Evolutionary conservation across 1,140 invertebrate genomes (phyloP).

Genomic region (Drosophila sulfurigaster): DNA sequence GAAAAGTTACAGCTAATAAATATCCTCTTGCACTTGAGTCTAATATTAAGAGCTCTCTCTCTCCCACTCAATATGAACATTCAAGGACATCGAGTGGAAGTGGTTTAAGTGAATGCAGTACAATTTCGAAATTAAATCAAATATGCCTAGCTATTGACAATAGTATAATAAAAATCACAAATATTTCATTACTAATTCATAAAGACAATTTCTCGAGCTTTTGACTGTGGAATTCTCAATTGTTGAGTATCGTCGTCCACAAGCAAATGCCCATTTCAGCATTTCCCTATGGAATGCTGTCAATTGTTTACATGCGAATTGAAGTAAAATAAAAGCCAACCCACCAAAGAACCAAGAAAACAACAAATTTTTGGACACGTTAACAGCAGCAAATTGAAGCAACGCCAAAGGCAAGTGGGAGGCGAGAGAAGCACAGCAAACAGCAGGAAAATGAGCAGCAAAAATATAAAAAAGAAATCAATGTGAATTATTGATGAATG

Average conservation of each 20-base stretch:
- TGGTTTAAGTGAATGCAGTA: no score
- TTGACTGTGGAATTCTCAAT: slow-evolving; percentile 11
- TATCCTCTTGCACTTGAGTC: slow-evolving; percentile 14
- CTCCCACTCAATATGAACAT: no score
- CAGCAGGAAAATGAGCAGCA: slow-evolving; percentile 30
- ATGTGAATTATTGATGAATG: slow-evolving; percentile 84
- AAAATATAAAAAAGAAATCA: slow-evolving; percentile 60
- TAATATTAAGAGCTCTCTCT: slow-evolving; percentile 3
- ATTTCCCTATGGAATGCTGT: slow-evolving; percentile 46
- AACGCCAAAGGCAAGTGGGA: slow-evolving; percentile 1
- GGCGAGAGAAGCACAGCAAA: not conserved
- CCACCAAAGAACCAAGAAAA: slow-evolving; percentile 47
- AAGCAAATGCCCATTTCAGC: slow-evolving; percentile 16
- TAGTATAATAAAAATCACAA: slow-evolving; percentile 1
- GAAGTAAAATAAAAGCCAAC: slow-evolving; percentile 43
- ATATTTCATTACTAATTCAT: slow-evolving; percentile 4
- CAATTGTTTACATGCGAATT: slow-evolving; percentile 69
- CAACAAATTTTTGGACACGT: slow-evolving; percentile 25
- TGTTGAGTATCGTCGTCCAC: slow-evolving; percentile 17
- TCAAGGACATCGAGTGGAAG: no score
- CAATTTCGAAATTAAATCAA: not conserved
- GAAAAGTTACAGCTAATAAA: slow-evolving; percentile 27
- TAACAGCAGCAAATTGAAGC: slow-evolving; percentile 6
- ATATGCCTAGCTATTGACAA: not conserved
- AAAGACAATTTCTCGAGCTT: slow-evolving; percentile 17